phyloP scores from a whole-genome alignment of 2,113 vertebrate species.

The Taxidea taxus region DNA sequence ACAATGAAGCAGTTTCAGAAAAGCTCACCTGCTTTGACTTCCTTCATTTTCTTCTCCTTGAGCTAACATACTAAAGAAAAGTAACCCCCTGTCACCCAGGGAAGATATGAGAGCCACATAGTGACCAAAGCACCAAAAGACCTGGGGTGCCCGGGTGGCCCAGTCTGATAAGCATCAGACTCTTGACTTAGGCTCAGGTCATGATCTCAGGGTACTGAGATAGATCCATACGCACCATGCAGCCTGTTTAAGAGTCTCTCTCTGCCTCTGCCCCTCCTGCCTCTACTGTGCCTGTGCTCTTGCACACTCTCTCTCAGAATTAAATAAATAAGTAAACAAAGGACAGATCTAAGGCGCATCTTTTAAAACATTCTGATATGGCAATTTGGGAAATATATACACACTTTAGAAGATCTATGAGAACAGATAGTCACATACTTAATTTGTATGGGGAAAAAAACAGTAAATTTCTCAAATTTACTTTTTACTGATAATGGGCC shows the following conservation, averaged over 20 bases:
- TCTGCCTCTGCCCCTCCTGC: not conserved
- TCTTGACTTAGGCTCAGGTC: not conserved
- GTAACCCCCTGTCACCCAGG: not conserved
- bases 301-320: not conserved
- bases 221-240: not conserved
- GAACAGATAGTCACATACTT: not conserved
- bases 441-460: not conserved
- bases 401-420: not conserved
- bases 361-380: not conserved
- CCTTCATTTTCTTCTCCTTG: not conserved
- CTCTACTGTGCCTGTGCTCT: not conserved
- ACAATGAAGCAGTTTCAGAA: not conserved
- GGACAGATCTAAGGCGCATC: not conserved
- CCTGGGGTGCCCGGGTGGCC: not conserved
- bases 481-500: not conserved
- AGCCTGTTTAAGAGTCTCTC: not conserved
- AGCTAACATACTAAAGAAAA: not conserved
- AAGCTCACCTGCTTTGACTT: not conserved
- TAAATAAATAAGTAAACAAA: not conserved
- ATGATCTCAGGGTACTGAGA: not conserved
- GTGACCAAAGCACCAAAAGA: not conserved
- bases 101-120: accelerated
- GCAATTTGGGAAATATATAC: not conserved
- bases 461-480: not conserved
- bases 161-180: not conserved